Percentiles rank a stretch among this genome's conserved stretches.
phyloP scores from a whole-genome alignment of 2,113 vertebrate genomes.

The Kryptolebias marmoratus region DNA sequence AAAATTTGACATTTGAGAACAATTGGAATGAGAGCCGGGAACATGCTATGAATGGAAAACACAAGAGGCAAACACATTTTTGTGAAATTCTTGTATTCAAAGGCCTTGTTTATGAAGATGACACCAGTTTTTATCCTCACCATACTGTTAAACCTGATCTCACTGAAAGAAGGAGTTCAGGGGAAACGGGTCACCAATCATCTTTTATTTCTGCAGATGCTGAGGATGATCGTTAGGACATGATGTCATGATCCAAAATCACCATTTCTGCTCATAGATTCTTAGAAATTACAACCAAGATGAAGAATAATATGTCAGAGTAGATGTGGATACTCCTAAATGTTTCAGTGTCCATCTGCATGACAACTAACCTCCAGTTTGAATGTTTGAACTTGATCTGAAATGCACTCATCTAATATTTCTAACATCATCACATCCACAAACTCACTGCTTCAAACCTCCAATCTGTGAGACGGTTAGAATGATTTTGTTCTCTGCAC shows the following conservation, averaged over 20 bases:
- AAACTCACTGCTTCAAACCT: background rate
- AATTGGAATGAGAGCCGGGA: background rate
- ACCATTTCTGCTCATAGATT: conserved; percentile 2
- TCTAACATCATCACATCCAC: background rate
- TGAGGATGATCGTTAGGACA: background rate
- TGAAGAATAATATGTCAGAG: conserved; percentile 25
- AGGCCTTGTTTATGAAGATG: background rate
- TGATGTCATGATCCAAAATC: conserved; percentile 23
- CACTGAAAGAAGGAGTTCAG: background rate
- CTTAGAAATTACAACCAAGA: conserved; percentile 27
- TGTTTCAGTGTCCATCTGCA: too few relatives aligned
- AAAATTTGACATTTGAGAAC: background rate
- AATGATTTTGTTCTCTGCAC: background rate
- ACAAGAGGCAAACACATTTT: background rate
- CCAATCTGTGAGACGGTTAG: background rate
- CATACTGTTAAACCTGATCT: background rate
- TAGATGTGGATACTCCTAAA: too few relatives aligned
- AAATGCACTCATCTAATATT: conserved; percentile 18
- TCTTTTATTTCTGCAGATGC: conserved; percentile 13
- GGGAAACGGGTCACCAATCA: background rate
- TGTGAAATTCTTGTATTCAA: background rate
- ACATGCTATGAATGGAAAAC: background rate
- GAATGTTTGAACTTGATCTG: conserved; percentile 14
- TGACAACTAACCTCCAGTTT: too few relatives aligned
- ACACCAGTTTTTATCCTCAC: background rate